Evolutionary conservation across 2,797 vertebrate genomes (phyloP), one percentile per base, ranked within the genome.

Genomic region (Danionella dracula): DNA sequence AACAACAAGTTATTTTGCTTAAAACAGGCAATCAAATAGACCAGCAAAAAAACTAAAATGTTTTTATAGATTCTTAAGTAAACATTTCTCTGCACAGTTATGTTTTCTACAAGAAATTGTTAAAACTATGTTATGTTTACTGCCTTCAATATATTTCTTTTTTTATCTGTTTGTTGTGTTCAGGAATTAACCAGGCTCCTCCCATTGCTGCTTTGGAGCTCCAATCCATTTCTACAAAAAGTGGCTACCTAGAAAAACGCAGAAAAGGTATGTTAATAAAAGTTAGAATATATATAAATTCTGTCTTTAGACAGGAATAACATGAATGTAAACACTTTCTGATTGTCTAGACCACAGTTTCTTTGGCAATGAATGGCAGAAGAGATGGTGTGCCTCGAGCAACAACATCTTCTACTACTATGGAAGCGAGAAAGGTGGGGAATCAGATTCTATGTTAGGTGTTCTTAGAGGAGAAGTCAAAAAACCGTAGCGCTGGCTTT

Each of bases 321-420:
- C 4, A 17, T 9, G 1, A 5, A 13, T 19, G 32, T 40, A 12
- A 49, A 20, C 4, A 29, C 4, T 4, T 7, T 68, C 34, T 23
- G 0, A 5, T n/a, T 10, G 23, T 7, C 81, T 78, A 99, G 96
- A 99, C 86, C 92, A 95, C 87, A 97, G 93, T 81, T 98, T 99
- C 74, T 95, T 98, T 72, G 95, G 94, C 71, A 93, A 93, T 12
- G 96, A 98, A 70, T 99, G 96, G 96, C 96, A 99, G 80, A 98
- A 94, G 70, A 91, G 96, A 66, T 98, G 96, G 96, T 99, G 96
- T 65, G 95, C 90, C 58, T 83, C 97, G 23, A 98, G 89, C 81
- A 90, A 84, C 80, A 83, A 88, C 0, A 85, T 85, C 5, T 98
- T 99, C 85, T 98, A 98, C 79, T 99, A 99, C 72, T 99, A 95